These are phyloP conservation scores for Neotoxoptera formosana DNA, from an alignment of 1,140 invertebrate species.

Conservation along the genomic window DNA sequence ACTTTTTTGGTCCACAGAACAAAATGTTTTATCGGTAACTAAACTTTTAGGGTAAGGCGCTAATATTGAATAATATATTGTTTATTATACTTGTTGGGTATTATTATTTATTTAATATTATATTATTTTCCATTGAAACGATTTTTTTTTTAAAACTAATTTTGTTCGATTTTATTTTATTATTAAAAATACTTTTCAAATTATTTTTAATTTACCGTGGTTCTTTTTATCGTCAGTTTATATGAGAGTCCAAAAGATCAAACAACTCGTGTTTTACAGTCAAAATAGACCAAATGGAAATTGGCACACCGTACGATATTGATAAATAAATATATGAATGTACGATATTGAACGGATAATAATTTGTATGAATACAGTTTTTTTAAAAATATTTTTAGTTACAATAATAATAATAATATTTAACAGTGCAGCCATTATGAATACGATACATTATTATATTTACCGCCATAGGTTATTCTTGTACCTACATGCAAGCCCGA, in stretches of 20 bases:
- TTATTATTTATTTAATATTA: background rate
- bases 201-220: background rate
- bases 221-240: background rate
- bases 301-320: background rate
- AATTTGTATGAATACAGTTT: background rate
- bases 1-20: background rate
- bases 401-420: background rate
- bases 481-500: background rate
- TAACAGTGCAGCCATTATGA: background rate
- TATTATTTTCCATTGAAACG: background rate
- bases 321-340: background rate
- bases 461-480: background rate
- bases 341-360: background rate
- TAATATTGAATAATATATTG: slow-evolving; percentile 28
- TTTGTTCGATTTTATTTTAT: background rate
- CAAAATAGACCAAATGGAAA: background rate
- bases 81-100: background rate
- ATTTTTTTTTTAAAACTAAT: background rate
- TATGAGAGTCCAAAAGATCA: background rate
- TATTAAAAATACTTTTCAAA: background rate
- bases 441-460: background rate
- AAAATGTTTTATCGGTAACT: slow-evolving; percentile 12
- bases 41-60: background rate
- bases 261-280: background rate
- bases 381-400: background rate